Evolutionary conservation across 1,140 invertebrate genomes (phyloP).

Genomic region (Temnothorax nylanderi): DNA sequence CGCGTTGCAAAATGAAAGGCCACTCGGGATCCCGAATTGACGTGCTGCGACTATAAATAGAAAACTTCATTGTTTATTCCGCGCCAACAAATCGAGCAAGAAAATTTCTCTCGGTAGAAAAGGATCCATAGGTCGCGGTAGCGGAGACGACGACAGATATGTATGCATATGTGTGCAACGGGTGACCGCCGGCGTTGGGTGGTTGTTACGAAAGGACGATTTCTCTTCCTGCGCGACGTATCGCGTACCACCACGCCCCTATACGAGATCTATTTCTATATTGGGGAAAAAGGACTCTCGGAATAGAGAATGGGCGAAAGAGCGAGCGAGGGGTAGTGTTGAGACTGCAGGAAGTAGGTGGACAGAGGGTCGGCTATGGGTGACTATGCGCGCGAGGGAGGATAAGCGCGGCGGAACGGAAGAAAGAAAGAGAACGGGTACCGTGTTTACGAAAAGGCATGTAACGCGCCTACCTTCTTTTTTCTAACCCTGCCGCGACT

Average conservation of each 20-base stretch:
- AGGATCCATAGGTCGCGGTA: constrained; percentile 4
- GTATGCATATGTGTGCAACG: constrained; percentile 3
- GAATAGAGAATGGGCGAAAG: constrained; percentile 60
- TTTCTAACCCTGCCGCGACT: constrained; percentile 20
- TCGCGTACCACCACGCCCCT: constrained; percentile 68
- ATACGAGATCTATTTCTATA: constrained; percentile 71
- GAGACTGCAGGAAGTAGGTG: constrained; percentile 24
- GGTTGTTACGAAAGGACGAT: constrained; percentile 74
- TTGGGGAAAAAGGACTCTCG: constrained; percentile 72
- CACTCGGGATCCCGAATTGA: constrained; percentile 33
- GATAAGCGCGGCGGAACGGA: constrained; percentile 16
- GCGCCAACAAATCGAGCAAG: constrained; percentile 43
- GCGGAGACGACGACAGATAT: constrained; percentile 16
- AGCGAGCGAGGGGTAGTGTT: background rate
- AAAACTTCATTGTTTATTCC: constrained; percentile 67
- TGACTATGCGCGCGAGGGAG: constrained; percentile 17
- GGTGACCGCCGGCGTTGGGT: constrained; percentile 19
- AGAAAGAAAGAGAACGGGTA: constrained; percentile 29
- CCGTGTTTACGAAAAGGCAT: constrained; percentile 67
- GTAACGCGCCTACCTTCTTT: constrained; percentile 42
- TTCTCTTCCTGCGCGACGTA: constrained; percentile 72
- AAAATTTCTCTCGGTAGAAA: constrained; percentile 58
- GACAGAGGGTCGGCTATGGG: constrained; percentile 33
- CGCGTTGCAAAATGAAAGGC: constrained; percentile 38
- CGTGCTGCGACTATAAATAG: constrained; percentile 56